Evolutionary conservation across 2,113 vertebrate species (phyloP), one percentile per base, ranked within the genome.

Genomic region (Turnix velox): DNA sequence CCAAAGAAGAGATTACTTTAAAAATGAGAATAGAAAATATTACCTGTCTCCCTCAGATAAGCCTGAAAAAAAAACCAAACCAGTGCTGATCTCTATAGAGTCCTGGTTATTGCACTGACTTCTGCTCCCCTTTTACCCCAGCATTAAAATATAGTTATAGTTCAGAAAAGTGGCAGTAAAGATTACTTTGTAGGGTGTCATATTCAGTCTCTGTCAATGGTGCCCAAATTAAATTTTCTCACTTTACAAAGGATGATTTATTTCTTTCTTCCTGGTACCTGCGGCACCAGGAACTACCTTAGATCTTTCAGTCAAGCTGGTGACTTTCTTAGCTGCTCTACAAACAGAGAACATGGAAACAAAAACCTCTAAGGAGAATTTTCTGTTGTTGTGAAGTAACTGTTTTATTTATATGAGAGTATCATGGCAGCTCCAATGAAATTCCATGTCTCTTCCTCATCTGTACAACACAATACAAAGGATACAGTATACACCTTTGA

Each of bases 31-130:
- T 58, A 85, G 23, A 39, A 20, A 51, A 71, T 55, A 67, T 30
- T 95, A 54, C 59, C 88, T 87, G 89, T 37, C 42, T 93, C 22
- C 20, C 27, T 80, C 42, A 71, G 93, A 92, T 88, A 94, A 96
- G 54, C 39, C 66, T 37, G 80, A 91, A 74, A 93, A 25, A 25
- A 59, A 92, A 90, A 46, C 71, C 73, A 87, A 67, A 87, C 25
- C 35, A 73, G 19, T 22, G 16, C 45, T 89, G 81, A 63, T 57
- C 52, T 88, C 80, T 62, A 9, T 20, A 51, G 74, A 90, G 35
- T 69, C 66, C 57, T 85, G 81, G 33, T 83, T 92, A 67, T 75
- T 73, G 52, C 40, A 42, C 3, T 71, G 65, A 46, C 55, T 78
- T 92, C 37, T 58, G 23, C 9, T 71, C 77, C 45, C 28, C 46